Conservation (phyloP, 1,140 invertebrate species). For the Platyura marginata region DNA sequence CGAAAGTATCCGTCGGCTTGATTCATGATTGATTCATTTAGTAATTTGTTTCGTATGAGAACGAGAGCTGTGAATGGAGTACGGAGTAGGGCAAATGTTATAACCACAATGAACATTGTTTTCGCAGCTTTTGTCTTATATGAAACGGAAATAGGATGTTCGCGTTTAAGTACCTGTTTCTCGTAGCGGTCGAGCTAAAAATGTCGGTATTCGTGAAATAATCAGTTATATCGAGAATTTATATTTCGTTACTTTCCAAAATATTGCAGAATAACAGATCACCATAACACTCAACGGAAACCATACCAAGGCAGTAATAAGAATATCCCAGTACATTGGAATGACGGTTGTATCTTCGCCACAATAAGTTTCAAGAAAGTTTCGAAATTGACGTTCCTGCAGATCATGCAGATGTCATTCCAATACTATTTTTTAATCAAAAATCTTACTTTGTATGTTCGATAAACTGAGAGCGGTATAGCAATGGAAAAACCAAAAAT, state of each 20-base stretch:
- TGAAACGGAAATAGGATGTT: constrained; percentile 31
- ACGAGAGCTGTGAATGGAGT: constrained; percentile 47
- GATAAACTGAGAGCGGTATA: constrained; percentile 40
- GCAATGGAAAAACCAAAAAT: constrained; percentile 36
- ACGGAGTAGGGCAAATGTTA: constrained; percentile 43
- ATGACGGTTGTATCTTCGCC: constrained; percentile 38
- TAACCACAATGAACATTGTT: constrained; percentile 46
- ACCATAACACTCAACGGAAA: constrained; percentile 46
- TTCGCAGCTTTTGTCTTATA: constrained; percentile 44
- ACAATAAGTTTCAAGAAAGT: constrained; percentile 49
- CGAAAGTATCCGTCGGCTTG: constrained; percentile 28
- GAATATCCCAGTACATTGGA: constrained; percentile 52
- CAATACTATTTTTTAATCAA: neutral
- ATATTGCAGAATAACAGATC: constrained; percentile 41
- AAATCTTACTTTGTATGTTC: constrained; percentile 34
- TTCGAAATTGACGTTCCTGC: constrained; percentile 45
- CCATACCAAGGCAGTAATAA: constrained; percentile 49
- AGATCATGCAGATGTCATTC: too few species aligned
- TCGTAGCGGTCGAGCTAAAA: constrained; percentile 37
- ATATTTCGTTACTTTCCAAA: constrained; percentile 40
- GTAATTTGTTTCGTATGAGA: constrained; percentile 35
- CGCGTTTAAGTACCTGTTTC: constrained; percentile 29
- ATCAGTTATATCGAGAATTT: too few species aligned
- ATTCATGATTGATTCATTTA: constrained; percentile 13
- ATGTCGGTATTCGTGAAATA: neutral